These are phyloP conservation scores for Xestoiulus laeticollis DNA, from an alignment of 2,888 invertebrate species.

Conservation along the genomic window DNA sequence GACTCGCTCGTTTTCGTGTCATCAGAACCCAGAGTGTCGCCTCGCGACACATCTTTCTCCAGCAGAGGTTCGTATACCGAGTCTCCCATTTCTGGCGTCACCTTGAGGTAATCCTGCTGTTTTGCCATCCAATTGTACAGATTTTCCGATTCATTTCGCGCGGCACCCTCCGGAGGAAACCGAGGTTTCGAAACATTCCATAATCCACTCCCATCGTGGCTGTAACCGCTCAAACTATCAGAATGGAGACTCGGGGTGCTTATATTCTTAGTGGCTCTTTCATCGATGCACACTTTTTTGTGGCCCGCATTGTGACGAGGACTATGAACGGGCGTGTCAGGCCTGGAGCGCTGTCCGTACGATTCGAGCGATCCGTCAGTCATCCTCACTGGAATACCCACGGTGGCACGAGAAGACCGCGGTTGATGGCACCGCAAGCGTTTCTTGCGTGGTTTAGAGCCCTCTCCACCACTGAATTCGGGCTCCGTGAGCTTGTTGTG, in stretches of 20 bases:
- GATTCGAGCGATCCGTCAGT: slow-evolving; percentile 64
- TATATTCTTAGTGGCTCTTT: slow-evolving; percentile 57
- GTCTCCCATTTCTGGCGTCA: slow-evolving; percentile 42
- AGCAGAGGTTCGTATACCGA: slow-evolving; percentile 32
- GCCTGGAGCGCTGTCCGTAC: slow-evolving; percentile 18
- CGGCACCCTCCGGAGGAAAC: slow-evolving; percentile 57
- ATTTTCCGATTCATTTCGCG: slow-evolving; percentile 74
- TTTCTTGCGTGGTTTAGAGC: slow-evolving; percentile 53
- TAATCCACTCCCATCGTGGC: slow-evolving; percentile 56
- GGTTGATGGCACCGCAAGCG: slow-evolving; percentile 67
- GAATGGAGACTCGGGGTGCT: slow-evolving; percentile 64
- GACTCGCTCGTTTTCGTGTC: slow-evolving; percentile 51
- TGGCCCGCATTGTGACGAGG: not conserved
- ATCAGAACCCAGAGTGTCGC: slow-evolving; percentile 50
- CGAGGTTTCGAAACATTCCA: slow-evolving; percentile 56
- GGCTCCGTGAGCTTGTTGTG: slow-evolving; percentile 55
- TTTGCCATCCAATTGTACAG: slow-evolving; percentile 97
- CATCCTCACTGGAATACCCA: slow-evolving; percentile 74
- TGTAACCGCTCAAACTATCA: slow-evolving; percentile 60
- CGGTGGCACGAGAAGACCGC: slow-evolving; percentile 78
- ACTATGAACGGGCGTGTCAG: slow-evolving; percentile 25
- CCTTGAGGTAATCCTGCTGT: slow-evolving; percentile 74
- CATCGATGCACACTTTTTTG: not conserved
- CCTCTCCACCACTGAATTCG: slow-evolving; percentile 56
- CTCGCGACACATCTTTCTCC: slow-evolving; percentile 14